Conservation (phyloP, 2,113 vertebrate species). For the Pholis gunnellus region DNA sequence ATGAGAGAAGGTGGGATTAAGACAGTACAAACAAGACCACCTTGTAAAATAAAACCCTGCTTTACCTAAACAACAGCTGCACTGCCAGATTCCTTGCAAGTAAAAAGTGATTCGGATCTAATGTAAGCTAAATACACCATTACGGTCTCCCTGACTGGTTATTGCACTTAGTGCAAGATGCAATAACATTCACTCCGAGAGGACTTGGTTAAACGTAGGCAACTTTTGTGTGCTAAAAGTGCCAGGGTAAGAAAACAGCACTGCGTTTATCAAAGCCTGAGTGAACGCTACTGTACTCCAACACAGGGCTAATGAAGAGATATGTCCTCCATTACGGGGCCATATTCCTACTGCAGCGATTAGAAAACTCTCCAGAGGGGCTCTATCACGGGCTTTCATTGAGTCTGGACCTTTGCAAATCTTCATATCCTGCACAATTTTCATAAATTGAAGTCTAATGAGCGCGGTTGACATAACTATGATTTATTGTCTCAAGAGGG, state of each 20-base stretch:
- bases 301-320: constrained; percentile 83
- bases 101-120: constrained; percentile 61
- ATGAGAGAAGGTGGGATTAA: background rate
- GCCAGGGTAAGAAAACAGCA: constrained; percentile 69
- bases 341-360: constrained; percentile 79
- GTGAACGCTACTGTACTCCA: constrained; percentile 73
- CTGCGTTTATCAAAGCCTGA: constrained; percentile 76
- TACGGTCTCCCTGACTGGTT: constrained; percentile 65
- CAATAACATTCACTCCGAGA: constrained; percentile 70
- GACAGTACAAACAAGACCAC: constrained; percentile 26
- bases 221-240: constrained; percentile 77
- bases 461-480: constrained; percentile 80
- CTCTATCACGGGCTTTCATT: constrained; percentile 76
- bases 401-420: constrained; percentile 81
- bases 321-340: constrained; percentile 82
- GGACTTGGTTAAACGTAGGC: constrained; percentile 73
- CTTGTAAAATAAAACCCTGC: constrained; percentile 31
- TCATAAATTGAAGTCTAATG: constrained; percentile 84
- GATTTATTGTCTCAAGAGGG: constrained; percentile 81
- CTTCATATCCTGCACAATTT: constrained; percentile 82
- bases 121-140: constrained; percentile 74
- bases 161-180: constrained; percentile 67
- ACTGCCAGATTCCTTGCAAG: constrained; percentile 35
- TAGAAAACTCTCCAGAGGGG: constrained; percentile 80
- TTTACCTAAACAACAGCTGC: constrained; percentile 47